Evolutionary conservation across 2,888 invertebrate species (phyloP).

Genomic region (Drepana falcataria): DNA sequence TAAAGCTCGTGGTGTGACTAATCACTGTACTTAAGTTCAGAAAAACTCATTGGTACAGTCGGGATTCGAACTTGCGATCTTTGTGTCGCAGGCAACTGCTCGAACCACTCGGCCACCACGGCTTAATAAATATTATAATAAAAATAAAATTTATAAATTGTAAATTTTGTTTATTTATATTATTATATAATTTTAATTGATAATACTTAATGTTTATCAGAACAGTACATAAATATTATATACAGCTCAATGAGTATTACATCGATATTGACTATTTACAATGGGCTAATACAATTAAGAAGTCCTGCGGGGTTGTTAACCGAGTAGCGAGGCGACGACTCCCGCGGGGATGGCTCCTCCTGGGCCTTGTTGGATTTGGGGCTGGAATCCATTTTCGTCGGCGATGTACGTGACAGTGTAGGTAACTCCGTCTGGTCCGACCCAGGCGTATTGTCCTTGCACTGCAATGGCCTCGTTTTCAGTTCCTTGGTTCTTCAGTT

Average conservation of each 20-base stretch:
- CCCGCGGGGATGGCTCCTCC: constrained; percentile 55
- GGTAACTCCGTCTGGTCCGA: constrained; percentile 75
- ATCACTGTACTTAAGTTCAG: no score
- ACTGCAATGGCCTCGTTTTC: constrained; percentile 78
- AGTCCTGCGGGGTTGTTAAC: constrained; percentile 37
- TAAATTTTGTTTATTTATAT: constrained; percentile 5
- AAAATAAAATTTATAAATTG: no score
- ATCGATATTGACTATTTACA: constrained; percentile 36
- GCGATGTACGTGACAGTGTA: constrained; percentile 80
- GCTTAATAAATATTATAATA: no score
- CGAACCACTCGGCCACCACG: no score
- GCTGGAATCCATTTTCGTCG: constrained; percentile 73
- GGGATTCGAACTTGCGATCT: no score
- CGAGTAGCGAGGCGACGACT: constrained; percentile 57
- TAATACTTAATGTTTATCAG: constrained; percentile 28
- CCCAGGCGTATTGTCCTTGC: constrained; percentile 76
- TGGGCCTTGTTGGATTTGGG: constrained; percentile 63
- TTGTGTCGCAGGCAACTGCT: no score
- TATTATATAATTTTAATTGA: constrained; percentile 7
- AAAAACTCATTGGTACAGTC: no score
- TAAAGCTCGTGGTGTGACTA: no score
- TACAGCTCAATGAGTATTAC: constrained; percentile 39
- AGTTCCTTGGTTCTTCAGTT: constrained; percentile 75
- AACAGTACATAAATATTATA: constrained; percentile 73
- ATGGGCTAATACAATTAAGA: constrained; percentile 14